Conservation (phyloP, 2,113 vertebrate species). For the Enhydra lutris region DNA sequence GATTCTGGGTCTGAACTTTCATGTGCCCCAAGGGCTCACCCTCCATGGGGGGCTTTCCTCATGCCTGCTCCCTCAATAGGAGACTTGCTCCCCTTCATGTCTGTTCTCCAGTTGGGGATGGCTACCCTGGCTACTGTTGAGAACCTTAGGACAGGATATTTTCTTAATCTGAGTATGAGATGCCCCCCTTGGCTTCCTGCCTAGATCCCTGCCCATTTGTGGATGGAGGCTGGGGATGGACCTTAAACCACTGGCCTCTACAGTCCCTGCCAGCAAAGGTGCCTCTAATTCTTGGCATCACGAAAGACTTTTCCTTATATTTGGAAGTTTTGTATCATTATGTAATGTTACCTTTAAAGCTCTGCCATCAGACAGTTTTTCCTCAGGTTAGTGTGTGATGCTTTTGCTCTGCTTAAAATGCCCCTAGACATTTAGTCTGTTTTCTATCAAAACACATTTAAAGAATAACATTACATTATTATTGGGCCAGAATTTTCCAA, state of each 20-base stretch:
- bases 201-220: neutral
- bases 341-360: neutral
- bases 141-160: neutral
- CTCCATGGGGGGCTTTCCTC: fast-evolving
- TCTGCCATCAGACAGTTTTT: neutral
- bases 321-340: neutral
- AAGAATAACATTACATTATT: constrained; percentile 8
- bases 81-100: neutral
- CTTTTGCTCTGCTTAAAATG: neutral
- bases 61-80: neutral
- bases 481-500: neutral
- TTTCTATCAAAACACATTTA: constrained; percentile 24
- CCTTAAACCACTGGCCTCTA: neutral
- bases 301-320: neutral
- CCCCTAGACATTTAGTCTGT: neutral
- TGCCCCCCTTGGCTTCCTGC: neutral
- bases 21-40: neutral
- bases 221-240: neutral
- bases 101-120: neutral
- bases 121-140: neutral
- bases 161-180: neutral
- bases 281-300: neutral
- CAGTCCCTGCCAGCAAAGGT: too few species aligned
- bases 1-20: neutral
- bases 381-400: neutral